A percentile compares a stretch with the other conserved stretches of the same genome.
These are phyloP conservation scores for Callinectes sapidus DNA, from an alignment of 2,888 invertebrate species.

Conservation along the genomic window DNA sequence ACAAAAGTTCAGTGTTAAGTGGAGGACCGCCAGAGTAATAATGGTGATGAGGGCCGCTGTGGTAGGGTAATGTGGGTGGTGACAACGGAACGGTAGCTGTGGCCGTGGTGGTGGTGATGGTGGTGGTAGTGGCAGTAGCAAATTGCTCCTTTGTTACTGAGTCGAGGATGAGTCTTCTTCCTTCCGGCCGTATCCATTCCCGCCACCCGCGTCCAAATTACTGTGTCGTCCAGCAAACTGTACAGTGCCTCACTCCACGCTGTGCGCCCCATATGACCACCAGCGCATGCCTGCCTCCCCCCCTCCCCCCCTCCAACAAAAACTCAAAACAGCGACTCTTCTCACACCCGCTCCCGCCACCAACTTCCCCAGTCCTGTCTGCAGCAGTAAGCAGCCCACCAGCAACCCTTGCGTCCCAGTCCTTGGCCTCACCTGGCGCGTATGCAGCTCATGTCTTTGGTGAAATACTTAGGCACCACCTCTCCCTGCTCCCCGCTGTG, in stretches of 20 bases:
- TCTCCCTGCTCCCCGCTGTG: neutral
- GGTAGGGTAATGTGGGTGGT: neutral
- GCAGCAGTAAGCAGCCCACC: neutral
- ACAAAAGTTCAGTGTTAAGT: neutral
- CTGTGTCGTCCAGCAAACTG: conserved; percentile 3
- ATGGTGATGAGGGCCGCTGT: neutral
- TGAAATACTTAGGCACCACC: conserved; percentile 7
- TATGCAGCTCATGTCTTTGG: neutral
- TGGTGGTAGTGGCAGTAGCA: conserved; percentile 29
- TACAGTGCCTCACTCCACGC: neutral
- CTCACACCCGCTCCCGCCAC: neutral
- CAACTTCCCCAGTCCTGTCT: neutral
- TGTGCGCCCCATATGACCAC: conserved; percentile 22
- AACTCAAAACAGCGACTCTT: neutral
- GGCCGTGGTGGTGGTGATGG: conserved; percentile 3
- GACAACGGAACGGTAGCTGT: neutral
- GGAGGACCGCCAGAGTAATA: neutral
- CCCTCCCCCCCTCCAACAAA: neutral
- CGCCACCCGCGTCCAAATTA: conserved; percentile 14
- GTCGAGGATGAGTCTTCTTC: conserved; percentile 29
- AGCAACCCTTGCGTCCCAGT: neutral
- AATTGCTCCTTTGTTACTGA: conserved; percentile 46
- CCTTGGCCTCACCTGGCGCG: neutral
- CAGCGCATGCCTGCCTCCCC: conserved; percentile 12
- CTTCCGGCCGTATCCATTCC: conserved; percentile 39